A percentile compares a stretch with the other conserved stretches of the same genome.
phyloP scores from a whole-genome alignment of 2,113 vertebrate genomes.

The Eurypyga helias region DNA sequence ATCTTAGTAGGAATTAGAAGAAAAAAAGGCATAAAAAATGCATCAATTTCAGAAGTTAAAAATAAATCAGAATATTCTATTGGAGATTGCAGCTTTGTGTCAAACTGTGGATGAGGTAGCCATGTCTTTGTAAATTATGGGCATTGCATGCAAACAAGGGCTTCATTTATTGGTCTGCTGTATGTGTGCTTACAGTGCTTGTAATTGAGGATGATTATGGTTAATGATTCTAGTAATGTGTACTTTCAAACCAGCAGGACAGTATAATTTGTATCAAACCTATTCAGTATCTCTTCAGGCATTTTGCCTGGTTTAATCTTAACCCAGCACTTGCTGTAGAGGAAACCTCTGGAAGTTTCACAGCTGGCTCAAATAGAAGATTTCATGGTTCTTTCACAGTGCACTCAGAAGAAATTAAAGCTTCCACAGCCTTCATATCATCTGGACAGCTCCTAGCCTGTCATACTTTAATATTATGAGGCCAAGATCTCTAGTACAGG shows the following conservation, averaged over 20 bases:
- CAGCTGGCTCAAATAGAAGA: constrained; percentile 60
- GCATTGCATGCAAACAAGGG: constrained; percentile 57
- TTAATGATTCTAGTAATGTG: constrained; percentile 88
- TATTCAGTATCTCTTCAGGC: constrained; percentile 84
- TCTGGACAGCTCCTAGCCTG: background rate
- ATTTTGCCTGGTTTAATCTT: constrained; percentile 73
- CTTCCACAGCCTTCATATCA: constrained; percentile 5
- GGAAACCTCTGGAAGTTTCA: constrained; percentile 64
- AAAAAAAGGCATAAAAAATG: background rate
- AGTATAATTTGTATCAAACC: constrained; percentile 86
- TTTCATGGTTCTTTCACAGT: constrained; percentile 18
- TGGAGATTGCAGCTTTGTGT: background rate
- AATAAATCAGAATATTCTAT: constrained; percentile 21
- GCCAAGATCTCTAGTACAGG: background rate
- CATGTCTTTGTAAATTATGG: constrained; percentile 51
- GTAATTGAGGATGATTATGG: constrained; percentile 86
- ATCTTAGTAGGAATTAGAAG: background rate
- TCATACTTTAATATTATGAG: constrained; percentile 38
- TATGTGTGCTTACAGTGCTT: constrained; percentile 67
- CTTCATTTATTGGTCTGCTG: constrained; percentile 63
- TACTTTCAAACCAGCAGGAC: constrained; percentile 84
- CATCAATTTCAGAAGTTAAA: constrained; percentile 18
- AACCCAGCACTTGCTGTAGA: constrained; percentile 49
- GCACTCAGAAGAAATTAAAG: constrained; percentile 42
- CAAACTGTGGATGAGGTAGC: background rate